Conservation (phyloP, 2,113 vertebrate genomes). For the Erythrocercus mccallii region DNA sequence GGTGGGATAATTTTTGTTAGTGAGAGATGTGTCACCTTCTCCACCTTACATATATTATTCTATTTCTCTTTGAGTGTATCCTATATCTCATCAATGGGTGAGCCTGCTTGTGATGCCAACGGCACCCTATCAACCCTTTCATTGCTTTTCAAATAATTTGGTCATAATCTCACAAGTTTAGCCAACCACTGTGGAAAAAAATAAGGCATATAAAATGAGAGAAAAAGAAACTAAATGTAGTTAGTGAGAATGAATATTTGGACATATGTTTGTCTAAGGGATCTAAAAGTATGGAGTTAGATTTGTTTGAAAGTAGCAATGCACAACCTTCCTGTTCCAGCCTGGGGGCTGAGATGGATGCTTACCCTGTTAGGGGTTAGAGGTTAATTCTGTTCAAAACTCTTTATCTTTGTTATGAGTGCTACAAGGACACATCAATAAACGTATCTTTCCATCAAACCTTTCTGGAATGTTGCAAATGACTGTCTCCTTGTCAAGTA, state of each 20-base stretch:
- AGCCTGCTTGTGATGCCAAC: neutral
- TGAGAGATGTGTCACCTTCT: neutral
- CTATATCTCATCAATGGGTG: fast-evolving
- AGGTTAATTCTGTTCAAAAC: neutral
- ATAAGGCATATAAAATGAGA: neutral
- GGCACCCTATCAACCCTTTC: neutral
- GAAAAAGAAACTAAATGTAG: neutral
- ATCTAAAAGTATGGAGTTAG: neutral
- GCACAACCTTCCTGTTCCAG: neutral
- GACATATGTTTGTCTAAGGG: neutral
- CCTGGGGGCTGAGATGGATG: neutral
- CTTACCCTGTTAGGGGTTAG: neutral
- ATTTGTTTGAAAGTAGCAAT: neutral
- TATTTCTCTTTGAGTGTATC: neutral
- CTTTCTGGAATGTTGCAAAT: neutral
- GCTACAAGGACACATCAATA: neutral
- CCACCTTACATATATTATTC: fast-evolving
- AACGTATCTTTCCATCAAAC: neutral
- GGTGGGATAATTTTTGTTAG: neutral
- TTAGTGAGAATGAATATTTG: neutral
- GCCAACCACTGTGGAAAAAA: neutral
- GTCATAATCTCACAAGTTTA: neutral
- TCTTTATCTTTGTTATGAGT: neutral
- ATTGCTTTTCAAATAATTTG: neutral
- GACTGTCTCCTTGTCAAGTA: neutral